Evolutionary conservation across 2,113 vertebrate genomes (phyloP).

Genomic region (Nannobrachium achirus): DNA sequence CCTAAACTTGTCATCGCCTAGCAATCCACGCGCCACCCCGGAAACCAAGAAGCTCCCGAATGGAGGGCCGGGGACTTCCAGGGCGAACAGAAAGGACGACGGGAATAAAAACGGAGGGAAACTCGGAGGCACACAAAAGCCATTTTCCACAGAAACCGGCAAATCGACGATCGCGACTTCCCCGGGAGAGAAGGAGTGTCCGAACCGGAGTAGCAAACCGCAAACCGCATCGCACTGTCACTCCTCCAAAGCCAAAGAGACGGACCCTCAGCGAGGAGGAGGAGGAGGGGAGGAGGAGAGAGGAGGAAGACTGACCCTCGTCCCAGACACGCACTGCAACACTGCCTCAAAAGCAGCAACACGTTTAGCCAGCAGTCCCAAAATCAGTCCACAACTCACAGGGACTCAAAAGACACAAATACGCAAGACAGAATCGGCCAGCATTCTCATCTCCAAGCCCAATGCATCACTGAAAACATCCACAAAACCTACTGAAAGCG

Average conservation of each 20-base stretch:
- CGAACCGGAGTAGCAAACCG: slow-evolving; percentile 34
- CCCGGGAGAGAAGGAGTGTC: slow-evolving; percentile 31
- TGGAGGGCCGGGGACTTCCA: background rate
- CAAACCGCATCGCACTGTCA: slow-evolving; percentile 29
- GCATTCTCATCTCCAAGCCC: background rate
- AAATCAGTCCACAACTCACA: background rate
- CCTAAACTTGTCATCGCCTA: slow-evolving; percentile 21
- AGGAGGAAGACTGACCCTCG: slow-evolving; percentile 22
- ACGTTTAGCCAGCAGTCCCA: background rate
- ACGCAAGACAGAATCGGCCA: background rate
- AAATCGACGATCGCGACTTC: slow-evolving; percentile 5
- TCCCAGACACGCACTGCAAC: slow-evolving; percentile 20
- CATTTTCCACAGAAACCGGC: background rate
- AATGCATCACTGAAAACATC: background rate
- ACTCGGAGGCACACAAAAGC: background rate
- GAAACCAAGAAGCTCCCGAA: slow-evolving; percentile 16
- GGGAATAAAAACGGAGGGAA: slow-evolving; percentile 23
- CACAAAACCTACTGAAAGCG: slow-evolving; percentile 21
- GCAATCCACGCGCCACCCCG: slow-evolving; percentile 9
- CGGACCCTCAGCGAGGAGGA: slow-evolving; percentile 16
- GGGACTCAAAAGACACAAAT: slow-evolving; percentile 1
- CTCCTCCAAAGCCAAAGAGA: slow-evolving; percentile 10
- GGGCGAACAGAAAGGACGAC: slow-evolving; percentile 20
- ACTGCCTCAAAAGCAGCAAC: background rate
- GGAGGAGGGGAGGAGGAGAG: slow-evolving; percentile 1